Percentiles rank a stretch among this genome's conserved stretches.
These are phyloP conservation scores for Patiria pectinifera DNA, from an alignment of 53 echinoderm and acorn worm species.

Conservation along the genomic window DNA sequence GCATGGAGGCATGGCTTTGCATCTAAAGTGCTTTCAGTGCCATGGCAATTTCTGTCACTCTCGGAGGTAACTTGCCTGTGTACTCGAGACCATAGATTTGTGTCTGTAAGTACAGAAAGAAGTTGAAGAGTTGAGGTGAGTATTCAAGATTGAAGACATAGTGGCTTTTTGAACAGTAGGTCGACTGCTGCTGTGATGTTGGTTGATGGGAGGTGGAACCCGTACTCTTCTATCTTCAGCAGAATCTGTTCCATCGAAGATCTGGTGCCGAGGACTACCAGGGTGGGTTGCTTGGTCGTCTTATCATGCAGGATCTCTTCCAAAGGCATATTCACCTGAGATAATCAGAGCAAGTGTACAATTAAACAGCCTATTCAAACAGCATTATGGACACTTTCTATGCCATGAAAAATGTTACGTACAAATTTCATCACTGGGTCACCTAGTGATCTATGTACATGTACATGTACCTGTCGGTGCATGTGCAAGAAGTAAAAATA, in stretches of 20 bases:
- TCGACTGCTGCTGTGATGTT: not conserved
- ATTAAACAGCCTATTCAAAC: not conserved
- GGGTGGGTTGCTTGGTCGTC: slow-evolving; percentile 16
- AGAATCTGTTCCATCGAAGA: not conserved
- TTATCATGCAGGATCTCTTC: not conserved
- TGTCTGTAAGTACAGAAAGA: not conserved
- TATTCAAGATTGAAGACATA: slow-evolving; percentile 2
- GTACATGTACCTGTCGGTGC: no score
- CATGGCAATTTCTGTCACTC: no score
- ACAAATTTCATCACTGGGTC: no score
- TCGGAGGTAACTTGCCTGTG: no score
- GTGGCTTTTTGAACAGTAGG: not conserved
- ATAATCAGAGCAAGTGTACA: not conserved
- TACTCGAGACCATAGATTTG: no score
- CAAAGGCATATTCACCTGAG: not conserved
- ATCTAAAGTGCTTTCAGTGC: no score
- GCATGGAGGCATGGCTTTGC: no score
- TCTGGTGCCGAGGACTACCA: not conserved
- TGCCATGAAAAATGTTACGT: no score
- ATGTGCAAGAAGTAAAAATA: no score
- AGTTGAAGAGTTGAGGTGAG: not conserved
- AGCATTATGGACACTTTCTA: no score
- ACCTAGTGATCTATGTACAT: no score
- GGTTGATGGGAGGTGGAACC: not conserved
- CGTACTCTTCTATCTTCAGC: not conserved